These are phyloP conservation scores for Trissolcus basalis DNA, from an alignment of 1,140 invertebrate genomes.

Conservation along the genomic window DNA sequence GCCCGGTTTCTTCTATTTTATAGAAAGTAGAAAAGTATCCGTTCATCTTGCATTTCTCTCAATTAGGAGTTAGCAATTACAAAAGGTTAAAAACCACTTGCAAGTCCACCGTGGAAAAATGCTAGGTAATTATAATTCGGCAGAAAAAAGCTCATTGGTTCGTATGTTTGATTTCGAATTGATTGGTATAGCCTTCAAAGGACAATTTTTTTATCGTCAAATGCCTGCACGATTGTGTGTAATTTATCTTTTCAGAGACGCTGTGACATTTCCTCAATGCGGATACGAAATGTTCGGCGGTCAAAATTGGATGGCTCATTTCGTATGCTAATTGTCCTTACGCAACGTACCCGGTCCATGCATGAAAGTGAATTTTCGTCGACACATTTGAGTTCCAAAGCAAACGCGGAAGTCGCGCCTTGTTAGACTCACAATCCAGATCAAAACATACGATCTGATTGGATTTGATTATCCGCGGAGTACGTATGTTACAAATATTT, in stretches of 20 bases:
- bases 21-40: conserved; percentile 59
- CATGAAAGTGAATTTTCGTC: conserved; percentile 5
- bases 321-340: conserved; percentile 7
- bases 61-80: conserved; percentile 57
- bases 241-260: too few relatives aligned
- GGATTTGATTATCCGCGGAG: neutral
- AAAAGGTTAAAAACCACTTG: conserved; percentile 53
- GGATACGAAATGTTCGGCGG: conserved; percentile 1
- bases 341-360: neutral
- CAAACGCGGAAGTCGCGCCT: too few relatives aligned
- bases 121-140: conserved; percentile 31
- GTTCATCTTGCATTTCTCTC: conserved; percentile 58
- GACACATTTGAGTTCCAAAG: neutral
- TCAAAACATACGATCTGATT: conserved; percentile 5
- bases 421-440: neutral
- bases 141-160: conserved; percentile 9
- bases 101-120: conserved; percentile 11
- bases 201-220: too few relatives aligned
- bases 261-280: conserved; percentile 14
- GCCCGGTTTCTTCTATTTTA: conserved; percentile 47
- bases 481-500: conserved; percentile 28
- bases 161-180: conserved; percentile 30
- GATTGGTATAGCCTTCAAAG: conserved; percentile 3
- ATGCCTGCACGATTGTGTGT: too few relatives aligned
- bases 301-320: neutral